Conservation (phyloP, 2,797 vertebrate genomes). For the Anguilla megastoma region DNA sequence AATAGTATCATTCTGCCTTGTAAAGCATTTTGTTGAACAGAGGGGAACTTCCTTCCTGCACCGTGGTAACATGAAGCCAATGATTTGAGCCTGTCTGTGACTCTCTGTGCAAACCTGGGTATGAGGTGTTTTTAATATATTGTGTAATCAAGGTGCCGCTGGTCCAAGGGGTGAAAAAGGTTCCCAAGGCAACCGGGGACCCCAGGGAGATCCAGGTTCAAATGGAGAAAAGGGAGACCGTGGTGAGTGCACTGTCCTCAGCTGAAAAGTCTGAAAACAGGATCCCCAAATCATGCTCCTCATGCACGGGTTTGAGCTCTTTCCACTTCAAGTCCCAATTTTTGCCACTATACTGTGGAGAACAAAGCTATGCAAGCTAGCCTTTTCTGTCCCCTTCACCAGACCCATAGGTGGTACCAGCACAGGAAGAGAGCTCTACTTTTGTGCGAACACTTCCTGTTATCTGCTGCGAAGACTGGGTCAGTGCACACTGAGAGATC, state of each 20-base stretch:
- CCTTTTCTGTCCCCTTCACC: slow-evolving; percentile 45
- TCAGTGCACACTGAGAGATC: slow-evolving; percentile 28
- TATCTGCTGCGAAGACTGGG: slow-evolving; percentile 10
- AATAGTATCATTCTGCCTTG: neutral
- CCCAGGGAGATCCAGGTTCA: slow-evolving; percentile 29
- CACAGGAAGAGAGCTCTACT: neutral
- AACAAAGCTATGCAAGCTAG: neutral
- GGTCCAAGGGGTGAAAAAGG: slow-evolving; percentile 35
- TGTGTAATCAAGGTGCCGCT: neutral
- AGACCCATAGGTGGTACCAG: slow-evolving; percentile 31
- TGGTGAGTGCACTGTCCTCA: slow-evolving; percentile 50
- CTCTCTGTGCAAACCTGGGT: neutral
- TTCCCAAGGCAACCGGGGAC: slow-evolving; percentile 38
- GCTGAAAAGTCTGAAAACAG: neutral
- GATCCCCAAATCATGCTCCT: neutral
- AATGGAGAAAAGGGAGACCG: slow-evolving; percentile 50
- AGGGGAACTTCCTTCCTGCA: neutral
- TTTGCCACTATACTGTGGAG: too few species aligned
- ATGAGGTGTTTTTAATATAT: neutral
- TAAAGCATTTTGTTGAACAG: neutral
- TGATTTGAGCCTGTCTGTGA: neutral
- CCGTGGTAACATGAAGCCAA: neutral
- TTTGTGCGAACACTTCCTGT: neutral
- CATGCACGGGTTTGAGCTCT: neutral
- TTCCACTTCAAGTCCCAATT: too few species aligned